These are phyloP conservation scores for Sialia sialis DNA, from an alignment of 2,113 vertebrate species.

Conservation along the genomic window DNA sequence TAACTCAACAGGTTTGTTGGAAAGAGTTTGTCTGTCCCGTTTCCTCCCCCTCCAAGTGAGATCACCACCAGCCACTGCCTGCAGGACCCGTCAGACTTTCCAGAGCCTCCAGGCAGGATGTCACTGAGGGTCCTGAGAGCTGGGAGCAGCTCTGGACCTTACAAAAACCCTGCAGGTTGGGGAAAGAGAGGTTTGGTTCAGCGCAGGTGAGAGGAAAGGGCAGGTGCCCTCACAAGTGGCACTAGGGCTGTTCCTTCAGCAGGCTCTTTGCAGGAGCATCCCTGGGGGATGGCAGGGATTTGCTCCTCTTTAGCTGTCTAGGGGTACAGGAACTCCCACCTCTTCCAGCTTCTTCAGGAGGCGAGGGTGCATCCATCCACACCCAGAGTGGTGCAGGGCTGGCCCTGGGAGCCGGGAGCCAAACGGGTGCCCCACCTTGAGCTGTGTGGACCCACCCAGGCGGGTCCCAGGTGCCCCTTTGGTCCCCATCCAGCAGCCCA, in stretches of 20 bases:
- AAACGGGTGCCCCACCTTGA: neutral
- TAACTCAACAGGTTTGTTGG: conserved; percentile 66
- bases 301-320: neutral
- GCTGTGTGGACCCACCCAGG: neutral
- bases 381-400: neutral
- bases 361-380: neutral
- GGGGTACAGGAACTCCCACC: fast-evolving
- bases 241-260: neutral
- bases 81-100: conserved; percentile 47
- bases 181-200: neutral
- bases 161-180: neutral
- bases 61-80: conserved; percentile 44
- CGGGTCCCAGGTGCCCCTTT: neutral
- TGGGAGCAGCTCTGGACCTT: neutral
- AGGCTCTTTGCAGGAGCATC: neutral
- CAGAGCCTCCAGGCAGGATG: conserved; percentile 25
- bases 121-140: neutral
- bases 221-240: fast-evolving
- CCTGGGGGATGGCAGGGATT: neutral
- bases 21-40: conserved; percentile 50
- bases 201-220: neutral
- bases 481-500: conserved; percentile 26
- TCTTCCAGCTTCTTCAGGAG: neutral
- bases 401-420: neutral
- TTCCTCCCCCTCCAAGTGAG: conserved; percentile 59